Base-by-base conservation (phyloP, 2,113 vertebrate genomes). In the Nannospalax galili region DNA sequence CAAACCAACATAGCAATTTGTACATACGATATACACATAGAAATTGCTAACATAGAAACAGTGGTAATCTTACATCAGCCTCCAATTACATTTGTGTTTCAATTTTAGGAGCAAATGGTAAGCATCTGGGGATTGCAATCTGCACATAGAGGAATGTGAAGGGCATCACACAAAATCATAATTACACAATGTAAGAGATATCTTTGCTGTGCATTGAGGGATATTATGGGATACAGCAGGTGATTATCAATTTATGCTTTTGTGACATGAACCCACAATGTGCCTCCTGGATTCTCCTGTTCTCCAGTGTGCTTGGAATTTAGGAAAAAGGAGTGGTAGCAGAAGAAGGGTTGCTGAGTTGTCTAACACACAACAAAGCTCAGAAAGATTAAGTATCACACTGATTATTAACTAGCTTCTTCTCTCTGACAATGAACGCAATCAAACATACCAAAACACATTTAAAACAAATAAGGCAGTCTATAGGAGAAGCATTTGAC, bases 41-140 rank as follows among this genome's bases (percentile, higher is more conserved):
- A 97, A 95, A 95, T 60, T 92, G 52, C 52, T 90, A 90, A 77
- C 56, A n/a, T 8, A 35, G 78, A 35, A 90, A 81, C 6, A 91
- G 32, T 40, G 40, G 45, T 81, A 95, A 88, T 90, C 40, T 72
- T 28, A 75, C 37, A 92, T 92, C 92, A 94, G 75, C 45, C 52
- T 92, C 37, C 85, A 95, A 84, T 84, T 94, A 93, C 32, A 90
- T 92, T 96, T 88, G 67, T 81, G 88, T 96, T 96, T 90, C 52
- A 85, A 42, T 90, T 92, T 90, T 67, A 88, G 19, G 20, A 95
- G 30, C 26, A 84, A 95, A 84, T 92, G 81, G 37, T 22, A 85
- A 60, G 64, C 73, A 73, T 37, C 58, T 91, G 24, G 62, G 37
- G 52, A 88, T 45, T 60, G 40, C n/a, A 90, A 48, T 73, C 3